Evolutionary conservation across 2,113 vertebrate genomes (phyloP).

Genomic region (Chlorodrepanis virens): DNA sequence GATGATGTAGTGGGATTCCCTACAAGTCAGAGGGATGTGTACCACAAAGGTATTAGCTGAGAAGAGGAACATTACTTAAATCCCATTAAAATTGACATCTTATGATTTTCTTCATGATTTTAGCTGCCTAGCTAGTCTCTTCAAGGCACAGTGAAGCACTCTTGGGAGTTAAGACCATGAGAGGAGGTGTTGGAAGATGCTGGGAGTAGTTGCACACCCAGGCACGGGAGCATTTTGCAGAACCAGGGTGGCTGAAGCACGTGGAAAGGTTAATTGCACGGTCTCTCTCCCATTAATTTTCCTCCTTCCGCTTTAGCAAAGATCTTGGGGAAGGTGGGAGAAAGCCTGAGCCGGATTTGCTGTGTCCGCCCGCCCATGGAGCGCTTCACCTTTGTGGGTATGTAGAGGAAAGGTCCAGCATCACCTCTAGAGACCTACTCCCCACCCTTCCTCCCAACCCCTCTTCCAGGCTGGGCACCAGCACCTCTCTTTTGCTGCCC

Average conservation of each 20-base stretch:
- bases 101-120: not conserved
- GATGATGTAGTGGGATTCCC: rapidly evolving
- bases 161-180: rapidly evolving
- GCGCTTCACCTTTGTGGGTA: slow-evolving; percentile 96
- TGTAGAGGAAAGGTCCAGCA: not conserved
- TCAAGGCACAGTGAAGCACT: not conserved
- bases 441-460: not conserved
- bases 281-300: not conserved
- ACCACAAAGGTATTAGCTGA: not conserved
- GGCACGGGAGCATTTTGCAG: not conserved
- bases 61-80: not conserved
- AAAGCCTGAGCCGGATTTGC: slow-evolving; percentile 92
- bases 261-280: rapidly evolving
- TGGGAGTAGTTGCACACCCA: not conserved
- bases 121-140: not conserved
- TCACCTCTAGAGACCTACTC: not conserved
- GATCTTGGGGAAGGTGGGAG: slow-evolving; percentile 91
- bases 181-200: not conserved
- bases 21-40: rapidly evolving
- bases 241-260: rapidly evolving
- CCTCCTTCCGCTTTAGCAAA: slow-evolving; percentile 77
- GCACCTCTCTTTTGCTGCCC: not conserved
- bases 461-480: not conserved
- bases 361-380: slow-evolving; percentile 93
- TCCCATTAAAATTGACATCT: not conserved